Percentiles rank a stretch among this genome's conserved stretches.
Conservation (phyloP, 2,113 vertebrate species). For the Procavia capensis region DNA sequence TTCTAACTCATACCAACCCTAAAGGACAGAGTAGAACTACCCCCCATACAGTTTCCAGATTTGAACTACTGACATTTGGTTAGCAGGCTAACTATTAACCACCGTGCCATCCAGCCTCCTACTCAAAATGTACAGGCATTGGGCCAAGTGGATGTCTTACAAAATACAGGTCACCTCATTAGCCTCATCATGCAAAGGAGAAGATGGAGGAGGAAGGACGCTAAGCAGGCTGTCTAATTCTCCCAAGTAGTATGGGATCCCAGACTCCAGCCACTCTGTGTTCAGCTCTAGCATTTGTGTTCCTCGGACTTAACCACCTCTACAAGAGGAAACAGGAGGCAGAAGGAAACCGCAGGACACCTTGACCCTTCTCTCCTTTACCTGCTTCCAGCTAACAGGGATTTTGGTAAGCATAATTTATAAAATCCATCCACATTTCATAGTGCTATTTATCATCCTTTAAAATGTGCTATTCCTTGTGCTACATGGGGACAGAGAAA, state of each 20-base stretch:
- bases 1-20: too few species aligned
- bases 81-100: too few species aligned
- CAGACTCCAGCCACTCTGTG: too few species aligned
- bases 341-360: background rate
- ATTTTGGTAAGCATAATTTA: slow-evolving; percentile 54
- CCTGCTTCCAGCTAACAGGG: background rate
- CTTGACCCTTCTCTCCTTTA: slow-evolving; percentile 7
- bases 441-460: slow-evolving; percentile 66
- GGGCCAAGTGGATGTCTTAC: background rate
- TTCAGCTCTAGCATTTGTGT: background rate
- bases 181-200: background rate
- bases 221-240: background rate
- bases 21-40: too few species aligned
- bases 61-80: too few species aligned
- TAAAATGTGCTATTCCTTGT: slow-evolving; percentile 72
- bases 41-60: too few species aligned
- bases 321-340: background rate
- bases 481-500: slow-evolving; percentile 62
- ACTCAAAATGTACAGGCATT: background rate
- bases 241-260: background rate
- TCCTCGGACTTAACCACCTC: background rate
- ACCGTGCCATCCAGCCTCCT: background rate
- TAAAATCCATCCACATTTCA: slow-evolving; percentile 54
- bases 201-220: background rate
- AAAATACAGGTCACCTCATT: background rate